These are phyloP conservation scores for Acheta domesticus DNA, from an alignment of 2,888 invertebrate genomes.

Conservation along the genomic window DNA sequence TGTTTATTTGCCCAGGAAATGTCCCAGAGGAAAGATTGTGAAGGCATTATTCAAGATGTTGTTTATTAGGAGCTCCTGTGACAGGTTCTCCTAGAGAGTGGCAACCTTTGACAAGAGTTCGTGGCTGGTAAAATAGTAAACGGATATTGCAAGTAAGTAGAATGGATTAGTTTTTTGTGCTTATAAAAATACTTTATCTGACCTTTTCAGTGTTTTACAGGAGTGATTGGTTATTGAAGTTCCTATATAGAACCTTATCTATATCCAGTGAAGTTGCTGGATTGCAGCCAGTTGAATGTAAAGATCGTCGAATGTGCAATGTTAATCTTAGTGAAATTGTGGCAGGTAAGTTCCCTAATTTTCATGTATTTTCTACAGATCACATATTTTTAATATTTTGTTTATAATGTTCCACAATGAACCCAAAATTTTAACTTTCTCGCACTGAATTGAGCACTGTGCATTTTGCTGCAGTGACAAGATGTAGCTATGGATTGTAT, in stretches of 20 bases:
- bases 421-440: neutral
- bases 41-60: constrained; percentile 63
- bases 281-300: constrained; percentile 53
- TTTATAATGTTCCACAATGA: constrained; percentile 3
- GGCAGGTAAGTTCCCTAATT: constrained; percentile 46
- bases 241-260: constrained; percentile 61
- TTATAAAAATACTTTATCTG: neutral
- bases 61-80: constrained; percentile 63
- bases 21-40: constrained; percentile 50
- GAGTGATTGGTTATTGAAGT: constrained; percentile 63
- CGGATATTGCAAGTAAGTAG: constrained; percentile 57
- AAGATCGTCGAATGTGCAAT: constrained; percentile 55
- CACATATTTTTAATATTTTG: neutral
- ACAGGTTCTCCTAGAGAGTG: constrained; percentile 56
- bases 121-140: constrained; percentile 63
- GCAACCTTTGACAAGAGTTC: constrained; percentile 53
- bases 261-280: constrained; percentile 60
- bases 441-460: neutral
- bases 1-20: constrained; percentile 46
- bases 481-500: too few relatives aligned
- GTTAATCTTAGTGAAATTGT: constrained; percentile 57
- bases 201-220: constrained; percentile 43
- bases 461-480: neutral
- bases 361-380: too few relatives aligned
- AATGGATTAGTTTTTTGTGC: neutral